Percentiles rank a stretch among this genome's conserved stretches.
Evolutionary conservation across 2,888 invertebrate species (phyloP).

Genomic region (Microplitis deprimator): DNA sequence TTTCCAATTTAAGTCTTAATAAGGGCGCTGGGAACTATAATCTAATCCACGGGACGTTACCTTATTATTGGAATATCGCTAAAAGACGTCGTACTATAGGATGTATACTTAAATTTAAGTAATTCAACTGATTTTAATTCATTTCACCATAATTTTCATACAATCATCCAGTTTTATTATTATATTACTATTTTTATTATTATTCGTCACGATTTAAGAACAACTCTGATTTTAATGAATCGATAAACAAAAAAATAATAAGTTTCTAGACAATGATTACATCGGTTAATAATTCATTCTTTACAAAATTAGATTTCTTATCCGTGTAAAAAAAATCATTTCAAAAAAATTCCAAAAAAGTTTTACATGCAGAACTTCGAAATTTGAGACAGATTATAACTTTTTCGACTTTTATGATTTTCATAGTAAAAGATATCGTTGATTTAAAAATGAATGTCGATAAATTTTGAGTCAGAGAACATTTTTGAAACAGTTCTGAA

Average conservation of each 20-base stretch:
- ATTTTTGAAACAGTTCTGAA: too few relatives aligned
- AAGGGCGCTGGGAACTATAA: slow-evolving; percentile 61
- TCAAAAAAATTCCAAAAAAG: too few relatives aligned
- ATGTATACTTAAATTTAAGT: not conserved
- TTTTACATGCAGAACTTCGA: too few relatives aligned
- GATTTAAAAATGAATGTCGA: too few relatives aligned
- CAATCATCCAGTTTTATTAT: not conserved
- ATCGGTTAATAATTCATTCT: not conserved
- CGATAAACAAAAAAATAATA: not conserved
- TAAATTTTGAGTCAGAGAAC: too few relatives aligned
- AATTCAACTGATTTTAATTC: not conserved
- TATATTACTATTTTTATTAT: not conserved
- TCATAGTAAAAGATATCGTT: too few relatives aligned
- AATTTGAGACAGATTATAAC: too few relatives aligned
- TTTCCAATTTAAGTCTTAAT: slow-evolving; percentile 68
- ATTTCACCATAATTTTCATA: not conserved
- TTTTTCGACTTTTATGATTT: too few relatives aligned
- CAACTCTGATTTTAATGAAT: not conserved
- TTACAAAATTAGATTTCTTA: not conserved
- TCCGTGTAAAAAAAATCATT: too few relatives aligned
- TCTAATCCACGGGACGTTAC: slow-evolving; percentile 61
- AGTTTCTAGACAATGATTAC: not conserved
- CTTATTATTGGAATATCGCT: slow-evolving; percentile 54
- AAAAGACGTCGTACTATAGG: not conserved
- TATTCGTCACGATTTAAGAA: not conserved